Conservation (phyloP, 1,140 invertebrate genomes). For the Tachypleus tridentatus region DNA sequence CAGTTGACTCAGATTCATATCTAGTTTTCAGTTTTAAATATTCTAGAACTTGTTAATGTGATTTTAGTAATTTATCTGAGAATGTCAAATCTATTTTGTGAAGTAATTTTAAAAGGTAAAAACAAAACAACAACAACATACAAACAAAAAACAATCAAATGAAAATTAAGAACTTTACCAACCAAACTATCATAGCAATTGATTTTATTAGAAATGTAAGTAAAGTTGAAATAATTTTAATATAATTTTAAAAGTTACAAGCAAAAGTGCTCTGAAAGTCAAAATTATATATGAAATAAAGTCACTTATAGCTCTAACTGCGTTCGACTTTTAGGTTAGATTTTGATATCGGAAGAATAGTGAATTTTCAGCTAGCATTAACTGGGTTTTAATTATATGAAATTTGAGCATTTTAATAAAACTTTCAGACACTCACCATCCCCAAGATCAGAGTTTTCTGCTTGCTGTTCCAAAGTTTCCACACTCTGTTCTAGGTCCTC, state of each 20-base stretch:
- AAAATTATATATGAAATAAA: not conserved
- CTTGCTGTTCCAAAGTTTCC: slow-evolving; percentile 16
- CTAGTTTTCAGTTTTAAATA: no score
- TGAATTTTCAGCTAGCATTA: not conserved
- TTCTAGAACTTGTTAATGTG: no score
- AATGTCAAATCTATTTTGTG: no score
- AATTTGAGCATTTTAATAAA: not conserved
- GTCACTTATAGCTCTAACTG: not conserved
- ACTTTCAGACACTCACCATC: slow-evolving; percentile 11
- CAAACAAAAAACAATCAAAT: no score
- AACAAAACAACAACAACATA: no score
- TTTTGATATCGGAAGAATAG: not conserved
- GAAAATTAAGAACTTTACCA: no score
- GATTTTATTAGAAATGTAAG: no score
- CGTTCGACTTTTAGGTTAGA: not conserved
- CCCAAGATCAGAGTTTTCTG: slow-evolving; percentile 19
- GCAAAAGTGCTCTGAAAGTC: not conserved
- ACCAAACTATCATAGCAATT: no score
- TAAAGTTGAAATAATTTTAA: no score
- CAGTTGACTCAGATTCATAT: no score
- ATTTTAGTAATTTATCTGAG: no score
- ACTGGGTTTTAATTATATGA: not conserved
- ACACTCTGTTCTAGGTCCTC: slow-evolving; percentile 17
- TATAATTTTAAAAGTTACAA: not conserved
- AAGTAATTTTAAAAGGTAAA: no score